A percentile compares a stretch with the other conserved stretches of the same genome.
These are phyloP conservation scores for Jacana jacana DNA, from an alignment of 2,113 vertebrate species.

Conservation along the genomic window DNA sequence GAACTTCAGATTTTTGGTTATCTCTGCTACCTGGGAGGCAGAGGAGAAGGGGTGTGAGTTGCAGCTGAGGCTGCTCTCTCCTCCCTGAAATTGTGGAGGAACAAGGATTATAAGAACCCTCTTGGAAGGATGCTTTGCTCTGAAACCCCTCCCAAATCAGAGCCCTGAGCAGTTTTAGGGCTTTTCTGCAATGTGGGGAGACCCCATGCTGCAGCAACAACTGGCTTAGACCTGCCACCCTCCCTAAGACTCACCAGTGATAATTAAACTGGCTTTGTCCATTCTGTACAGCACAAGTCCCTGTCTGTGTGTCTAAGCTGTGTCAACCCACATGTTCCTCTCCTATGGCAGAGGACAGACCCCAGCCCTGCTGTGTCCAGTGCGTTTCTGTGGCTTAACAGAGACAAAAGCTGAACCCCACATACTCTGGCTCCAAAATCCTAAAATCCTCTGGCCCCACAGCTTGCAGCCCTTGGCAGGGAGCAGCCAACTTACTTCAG, in stretches of 20 bases:
- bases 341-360: not conserved
- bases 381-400: not conserved
- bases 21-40: not conserved
- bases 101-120: not conserved
- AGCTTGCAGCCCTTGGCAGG: not conserved
- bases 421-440: not conserved
- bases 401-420: not conserved
- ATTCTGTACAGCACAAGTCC: not conserved
- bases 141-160: not conserved
- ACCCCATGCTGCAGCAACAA: not conserved
- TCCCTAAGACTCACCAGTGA: not conserved
- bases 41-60: not conserved
- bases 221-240: not conserved
- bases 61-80: not conserved
- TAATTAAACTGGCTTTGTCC: not conserved
- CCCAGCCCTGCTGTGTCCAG: fast-evolving
- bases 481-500: not conserved
- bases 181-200: not conserved
- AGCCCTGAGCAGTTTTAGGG: not conserved
- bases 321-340: not conserved
- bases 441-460: not conserved
- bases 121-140: not conserved
- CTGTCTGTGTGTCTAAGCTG: not conserved
- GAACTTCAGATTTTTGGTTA: not conserved
- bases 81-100: not conserved